These are phyloP conservation scores for Heliangelus exortis DNA, from an alignment of 2,797 vertebrate species.

Conservation along the genomic window DNA sequence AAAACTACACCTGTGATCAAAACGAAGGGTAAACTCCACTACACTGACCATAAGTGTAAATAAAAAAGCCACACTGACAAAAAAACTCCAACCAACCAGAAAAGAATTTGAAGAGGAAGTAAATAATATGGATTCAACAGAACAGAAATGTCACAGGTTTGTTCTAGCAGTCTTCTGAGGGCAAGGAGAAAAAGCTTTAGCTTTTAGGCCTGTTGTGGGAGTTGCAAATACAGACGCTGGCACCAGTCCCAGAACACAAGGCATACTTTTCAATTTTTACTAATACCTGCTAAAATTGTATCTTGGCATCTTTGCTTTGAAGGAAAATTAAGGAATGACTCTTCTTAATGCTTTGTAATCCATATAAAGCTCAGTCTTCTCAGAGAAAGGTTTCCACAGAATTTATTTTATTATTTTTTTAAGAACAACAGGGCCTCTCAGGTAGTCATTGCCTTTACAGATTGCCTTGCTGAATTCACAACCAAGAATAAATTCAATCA, in stretches of 20 bases:
- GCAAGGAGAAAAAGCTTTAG: slow-evolving; percentile 36
- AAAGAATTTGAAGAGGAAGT: not conserved
- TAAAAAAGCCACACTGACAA: not conserved
- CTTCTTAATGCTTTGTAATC: slow-evolving; percentile 61
- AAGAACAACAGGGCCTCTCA: not conserved
- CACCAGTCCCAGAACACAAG: slow-evolving; percentile 37
- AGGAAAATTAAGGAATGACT: slow-evolving; percentile 60
- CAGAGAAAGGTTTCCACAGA: slow-evolving; percentile 3
- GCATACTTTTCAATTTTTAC: slow-evolving; percentile 52
- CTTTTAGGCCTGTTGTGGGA: slow-evolving; percentile 20
- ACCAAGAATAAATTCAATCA: not conserved
- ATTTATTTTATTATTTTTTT: not conserved
- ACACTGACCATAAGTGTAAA: not conserved
- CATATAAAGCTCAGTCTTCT: slow-evolving; percentile 50
- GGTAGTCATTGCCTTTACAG: not conserved
- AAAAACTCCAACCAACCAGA: not conserved
- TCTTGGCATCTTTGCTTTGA: slow-evolving; percentile 30
- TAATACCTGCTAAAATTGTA: slow-evolving; percentile 69
- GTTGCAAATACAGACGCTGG: slow-evolving; percentile 52
- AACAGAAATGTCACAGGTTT: not conserved
- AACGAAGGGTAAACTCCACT: slow-evolving; percentile 15
- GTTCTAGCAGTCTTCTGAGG: not conserved
- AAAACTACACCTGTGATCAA: slow-evolving; percentile 42
- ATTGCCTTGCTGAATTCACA: not conserved
- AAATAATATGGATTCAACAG: not conserved